These are phyloP conservation scores for Rhinatrema bivittatum DNA, from an alignment of 2,797 vertebrate species.

Conservation along the genomic window DNA sequence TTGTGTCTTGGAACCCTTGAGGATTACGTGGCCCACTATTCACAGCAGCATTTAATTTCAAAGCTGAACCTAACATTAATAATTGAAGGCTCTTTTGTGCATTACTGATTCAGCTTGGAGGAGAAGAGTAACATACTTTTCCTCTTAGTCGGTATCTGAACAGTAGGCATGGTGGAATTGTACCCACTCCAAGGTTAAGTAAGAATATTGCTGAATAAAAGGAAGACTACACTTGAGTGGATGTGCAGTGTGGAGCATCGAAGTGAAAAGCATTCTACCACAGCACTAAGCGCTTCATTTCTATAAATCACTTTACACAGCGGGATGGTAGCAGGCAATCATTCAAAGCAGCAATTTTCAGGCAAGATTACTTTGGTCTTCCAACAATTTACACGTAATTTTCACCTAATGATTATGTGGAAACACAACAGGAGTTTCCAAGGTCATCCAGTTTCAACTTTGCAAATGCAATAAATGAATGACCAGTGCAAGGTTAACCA, in stretches of 20 bases:
- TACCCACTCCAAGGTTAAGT: constrained; percentile 21
- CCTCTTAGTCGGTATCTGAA: too few relatives aligned
- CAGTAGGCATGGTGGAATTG: background rate
- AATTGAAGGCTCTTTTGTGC: too few relatives aligned
- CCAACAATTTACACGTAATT: constrained; percentile 33
- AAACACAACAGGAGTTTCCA: constrained; percentile 33
- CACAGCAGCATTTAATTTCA: too few relatives aligned
- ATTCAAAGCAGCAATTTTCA: constrained; percentile 28
- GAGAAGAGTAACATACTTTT: too few relatives aligned
- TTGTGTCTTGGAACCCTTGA: too few relatives aligned
- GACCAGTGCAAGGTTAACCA: background rate
- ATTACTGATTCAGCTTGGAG: too few relatives aligned
- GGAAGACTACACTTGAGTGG: constrained; percentile 1
- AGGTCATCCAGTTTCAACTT: constrained; percentile 32
- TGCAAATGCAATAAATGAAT: constrained; percentile 16
- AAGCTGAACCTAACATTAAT: too few relatives aligned
- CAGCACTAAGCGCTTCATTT: background rate
- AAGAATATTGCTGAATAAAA: constrained; percentile 18
- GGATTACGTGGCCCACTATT: too few relatives aligned
- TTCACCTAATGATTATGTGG: constrained; percentile 41
- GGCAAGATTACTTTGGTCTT: constrained; percentile 22
- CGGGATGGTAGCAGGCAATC: constrained; percentile 3
- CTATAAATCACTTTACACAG: constrained; percentile 6
- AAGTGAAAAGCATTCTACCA: constrained; percentile 11
- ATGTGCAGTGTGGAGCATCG: constrained; percentile 13